Evolutionary conservation across 2,888 invertebrate species (phyloP), one percentile per base, ranked within the genome.

Genomic region (Oscheius onirici): DNA sequence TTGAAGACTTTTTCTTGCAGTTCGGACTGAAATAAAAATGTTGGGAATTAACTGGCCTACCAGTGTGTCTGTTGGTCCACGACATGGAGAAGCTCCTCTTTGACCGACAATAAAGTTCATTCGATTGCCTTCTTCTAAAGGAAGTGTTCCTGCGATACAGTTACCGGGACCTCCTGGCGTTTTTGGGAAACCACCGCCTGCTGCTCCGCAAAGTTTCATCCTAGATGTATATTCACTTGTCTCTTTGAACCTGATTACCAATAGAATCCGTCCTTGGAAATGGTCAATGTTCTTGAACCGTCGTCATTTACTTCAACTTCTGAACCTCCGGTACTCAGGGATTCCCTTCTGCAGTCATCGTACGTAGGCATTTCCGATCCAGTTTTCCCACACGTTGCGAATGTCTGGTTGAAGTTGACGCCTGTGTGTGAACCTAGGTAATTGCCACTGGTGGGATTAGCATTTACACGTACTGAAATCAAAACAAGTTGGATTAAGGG

Each of bases 141-240:
- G 20, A 22, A 22, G 26, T 0, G 41, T 22, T 6, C 22, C 43
- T 5, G 40, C 20, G 6, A 66, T 40, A 41, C 66, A 66, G 41
- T 20, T 54, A 22, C 52, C 66, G 6, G 8, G 13, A 1, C 20
- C 54, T 2, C 66, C 54, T 2, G 15, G n/a, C 11, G 8, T 52
- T 15, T 17, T 26, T 13, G 66, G 66, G 34, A 66, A 66, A 20
- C 22, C 17, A 13, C 66, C 66, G 10, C 66, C 66, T 28, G 66
- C 66, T 15, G 52, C 66, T 13, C 66, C 66, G 22, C 66, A 66
- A 6, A 54, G 17, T 41, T 66, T 66, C 13, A 66, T 11, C 66
- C 66, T 66, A 52, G 17, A 65, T n/a, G 17, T 2, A 24, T 15
- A 28, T 3, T 28, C 24, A 3, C 8, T 26, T 11, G 2, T 26